Percentiles rank a stretch among this genome's conserved stretches.
phyloP scores from a whole-genome alignment of 2,888 invertebrate genomes.

The Allacma fusca region DNA sequence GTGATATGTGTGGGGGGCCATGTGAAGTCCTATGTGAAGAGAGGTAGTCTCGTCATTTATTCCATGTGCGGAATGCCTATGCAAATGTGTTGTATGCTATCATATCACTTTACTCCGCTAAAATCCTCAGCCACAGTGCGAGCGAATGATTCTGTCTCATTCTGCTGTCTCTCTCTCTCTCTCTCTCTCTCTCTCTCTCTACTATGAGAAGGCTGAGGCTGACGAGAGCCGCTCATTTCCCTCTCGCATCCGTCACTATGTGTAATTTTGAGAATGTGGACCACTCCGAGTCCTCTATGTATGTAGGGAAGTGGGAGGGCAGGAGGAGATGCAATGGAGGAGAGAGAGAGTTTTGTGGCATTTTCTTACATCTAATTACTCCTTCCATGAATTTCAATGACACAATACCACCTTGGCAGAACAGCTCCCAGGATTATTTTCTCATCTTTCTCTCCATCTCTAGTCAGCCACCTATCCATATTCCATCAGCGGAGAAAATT shows the following conservation, averaged over 20 bases:
- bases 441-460: conserved; percentile 40
- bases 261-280: no score
- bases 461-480: conserved; percentile 31
- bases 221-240: conserved; percentile 9
- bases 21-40: background rate
- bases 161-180: background rate
- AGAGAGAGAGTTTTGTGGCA: conserved; percentile 1
- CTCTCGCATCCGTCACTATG: background rate
- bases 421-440: conserved; percentile 35
- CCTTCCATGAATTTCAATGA: conserved; percentile 26
- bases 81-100: conserved; percentile 35
- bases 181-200: background rate
- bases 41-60: conserved; percentile 10
- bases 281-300: no score
- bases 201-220: background rate
- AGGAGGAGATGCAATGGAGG: background rate
- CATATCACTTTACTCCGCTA: background rate
- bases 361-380: conserved; percentile 26
- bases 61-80: conserved; percentile 29
- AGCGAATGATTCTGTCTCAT: conserved; percentile 1
- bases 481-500: conserved; percentile 34
- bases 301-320: no score
- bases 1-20: background rate
- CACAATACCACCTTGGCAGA: conserved; percentile 33
- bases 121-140: background rate